Evolutionary conservation across 1,140 invertebrate genomes (phyloP), one percentile per base, ranked within the genome.

Genomic region (Nixonia krombeini): DNA sequence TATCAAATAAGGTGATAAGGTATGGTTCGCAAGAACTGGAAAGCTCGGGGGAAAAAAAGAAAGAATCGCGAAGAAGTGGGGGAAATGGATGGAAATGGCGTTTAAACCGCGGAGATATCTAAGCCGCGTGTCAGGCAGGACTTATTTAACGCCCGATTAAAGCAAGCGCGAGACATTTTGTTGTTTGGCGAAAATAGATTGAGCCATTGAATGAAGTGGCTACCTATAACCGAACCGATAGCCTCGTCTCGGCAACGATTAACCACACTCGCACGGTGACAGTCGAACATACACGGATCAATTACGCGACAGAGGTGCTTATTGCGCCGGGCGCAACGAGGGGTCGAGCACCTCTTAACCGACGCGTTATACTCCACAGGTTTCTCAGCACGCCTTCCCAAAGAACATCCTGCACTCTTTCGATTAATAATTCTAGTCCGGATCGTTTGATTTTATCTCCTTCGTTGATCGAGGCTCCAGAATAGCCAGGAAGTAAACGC

Each of bases 61-160:
- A 37, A 12, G 29, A 5, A 44, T 26, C 7, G 25, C 18, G 47
- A 47, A 41, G 45, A 45, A 38, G 28, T 45, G 42, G 26, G 56
- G 37, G 37, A 52, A 63, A 42, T 42, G 35, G 31, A 63, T 46
- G 51, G 15, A 40, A 40, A 40, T 23, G 17, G 4, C 33, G 12
- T 49, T 18, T 37, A 31, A 46, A 46, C 44, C n/a, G 44, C 44
- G 47, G 40, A 9, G 50, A 59, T 45, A 58, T 28, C 28, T 16
- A 49, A 51, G 23, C 23, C 49, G 45, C 44, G 18, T 47, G 55
- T 50, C 26, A 52, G 49, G 33, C 25, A 41, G 25, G 50, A 53
- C 38, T 69, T 63, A 69, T 69, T 69, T 69, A 63, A 61, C 52
- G 45, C 45, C 37, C 53, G 49, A 63, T 69, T 69, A 69, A 69